phyloP scores from a whole-genome alignment of 2,113 vertebrate genomes.

The Perca flavescens region DNA sequence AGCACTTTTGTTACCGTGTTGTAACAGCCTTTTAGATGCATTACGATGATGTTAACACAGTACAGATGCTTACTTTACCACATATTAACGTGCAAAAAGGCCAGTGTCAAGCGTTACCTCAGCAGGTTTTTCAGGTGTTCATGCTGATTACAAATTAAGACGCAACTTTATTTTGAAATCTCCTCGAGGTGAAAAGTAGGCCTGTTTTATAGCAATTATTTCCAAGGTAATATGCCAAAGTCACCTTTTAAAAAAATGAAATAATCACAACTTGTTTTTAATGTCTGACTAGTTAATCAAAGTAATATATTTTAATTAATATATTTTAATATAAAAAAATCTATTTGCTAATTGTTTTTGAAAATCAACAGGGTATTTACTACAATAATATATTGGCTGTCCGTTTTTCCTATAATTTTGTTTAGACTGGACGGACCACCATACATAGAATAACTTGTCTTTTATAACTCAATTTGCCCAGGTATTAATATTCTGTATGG shows the following conservation, averaged over 20 bases:
- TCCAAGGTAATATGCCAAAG: constrained; percentile 83
- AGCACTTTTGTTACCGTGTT: constrained; percentile 25
- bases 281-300: constrained; percentile 80
- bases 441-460: constrained; percentile 52
- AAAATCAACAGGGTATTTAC: constrained; percentile 86
- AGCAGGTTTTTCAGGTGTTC: constrained; percentile 19
- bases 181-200: constrained; percentile 50
- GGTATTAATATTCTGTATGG: constrained; percentile 49
- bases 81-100: constrained; percentile 21
- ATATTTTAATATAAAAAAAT: constrained; percentile 85
- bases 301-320: constrained; percentile 90
- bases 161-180: constrained; percentile 61
- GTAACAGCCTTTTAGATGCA: constrained; percentile 9
- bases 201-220: constrained; percentile 70
- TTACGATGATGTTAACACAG: constrained; percentile 11
- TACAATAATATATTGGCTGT: constrained; percentile 77
- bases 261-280: constrained; percentile 79
- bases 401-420: constrained; percentile 61
- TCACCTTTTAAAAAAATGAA: constrained; percentile 75
- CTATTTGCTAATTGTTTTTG: constrained; percentile 82
- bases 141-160: constrained; percentile 52
- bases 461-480: constrained; percentile 68
- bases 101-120: constrained; percentile 26
- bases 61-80: constrained; percentile 15
- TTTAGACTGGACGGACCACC: constrained; percentile 64